These are phyloP conservation scores for Xanthorhoe spadicearia DNA, from an alignment of 2,888 invertebrate species.

Conservation along the genomic window DNA sequence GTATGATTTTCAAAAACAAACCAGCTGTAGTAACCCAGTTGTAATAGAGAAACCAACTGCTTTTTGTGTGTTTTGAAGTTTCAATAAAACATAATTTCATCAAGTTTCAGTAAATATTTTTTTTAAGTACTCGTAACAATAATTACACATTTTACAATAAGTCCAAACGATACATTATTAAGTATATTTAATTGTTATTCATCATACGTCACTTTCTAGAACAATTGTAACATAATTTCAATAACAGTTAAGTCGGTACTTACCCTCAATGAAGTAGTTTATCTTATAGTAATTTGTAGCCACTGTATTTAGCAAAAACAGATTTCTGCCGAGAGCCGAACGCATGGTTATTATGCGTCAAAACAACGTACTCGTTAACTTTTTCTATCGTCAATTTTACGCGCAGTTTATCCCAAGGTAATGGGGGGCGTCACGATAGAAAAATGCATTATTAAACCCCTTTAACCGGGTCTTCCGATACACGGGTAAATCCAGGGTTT, in stretches of 20 bases:
- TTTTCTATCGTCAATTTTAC: slow-evolving; percentile 71
- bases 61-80: too few relatives aligned
- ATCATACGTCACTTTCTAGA: background rate
- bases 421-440: slow-evolving; percentile 68
- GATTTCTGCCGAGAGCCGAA: slow-evolving; percentile 18
- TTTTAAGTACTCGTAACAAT: too few relatives aligned
- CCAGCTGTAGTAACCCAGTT: too few relatives aligned
- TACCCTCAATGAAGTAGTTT: slow-evolving; percentile 31
- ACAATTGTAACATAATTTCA: slow-evolving; percentile 35
- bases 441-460: slow-evolving; percentile 78
- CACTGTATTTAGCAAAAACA: slow-evolving; percentile 32
- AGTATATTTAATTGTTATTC: too few relatives aligned
- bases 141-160: too few relatives aligned
- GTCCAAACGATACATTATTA: too few relatives aligned
- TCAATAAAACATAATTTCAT: too few relatives aligned
- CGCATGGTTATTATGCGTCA: slow-evolving; percentile 54
- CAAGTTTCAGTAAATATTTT: too few relatives aligned
- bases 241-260: slow-evolving; percentile 20
- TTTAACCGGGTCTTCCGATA: slow-evolving; percentile 68
- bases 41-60: too few relatives aligned
- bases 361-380: slow-evolving; percentile 61
- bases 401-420: slow-evolving; percentile 71
- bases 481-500: slow-evolving; percentile 26
- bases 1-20: too few relatives aligned
- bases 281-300: slow-evolving; percentile 46